Base-by-base conservation (phyloP, 2,888 invertebrate genomes). In the Pachycephus smyrnensis region DNA sequence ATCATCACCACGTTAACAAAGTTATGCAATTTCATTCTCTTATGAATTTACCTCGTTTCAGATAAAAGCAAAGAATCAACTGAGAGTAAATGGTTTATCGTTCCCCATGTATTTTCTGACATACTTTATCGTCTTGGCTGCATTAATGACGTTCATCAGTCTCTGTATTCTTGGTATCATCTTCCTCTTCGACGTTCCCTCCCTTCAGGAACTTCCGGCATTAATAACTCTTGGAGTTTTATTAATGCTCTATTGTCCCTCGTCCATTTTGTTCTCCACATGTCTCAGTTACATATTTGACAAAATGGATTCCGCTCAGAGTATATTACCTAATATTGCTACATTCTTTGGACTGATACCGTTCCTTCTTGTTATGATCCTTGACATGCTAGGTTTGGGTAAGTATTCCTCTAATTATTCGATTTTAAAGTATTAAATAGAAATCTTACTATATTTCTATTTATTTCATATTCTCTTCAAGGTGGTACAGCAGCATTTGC, bases 1-100 rank as follows among this genome's bases (percentile, higher is more conserved):
- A 90, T 36, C 6, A 69, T 69, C 11, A 30, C 31, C 23, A 11
- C 23, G 23, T 73, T 35, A n/a, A 69, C 37, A 77, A 79, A n/a
- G 68, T 69, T 36, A 37, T 73, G 35, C 37, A 73, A 68, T 76
- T 78, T 76, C 31, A 68, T 69, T 74, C 69, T 78, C 3, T 37
- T 11, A 71, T 30, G 11, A 55, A 71, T 71, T 15, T 30, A 36
- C 37, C 32, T 37, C 35, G 75, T 85, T 93, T 81, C 92, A 97
- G 96, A 95, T 95, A 79, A 96, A 95, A 92, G 95, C 96, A 1
- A 95, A 96, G 89, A 96, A 96, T 90, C 96, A 96, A 89, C 92
- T 97, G 55, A 93, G 97, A 30, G 96, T 97, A 31, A 96, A 97
- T 89, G 97, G 97, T 0, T 92, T 97, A 31, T 94, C 95, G 0